Conservation (phyloP, 2,113 vertebrate genomes). For the Pelobates fuscus region DNA sequence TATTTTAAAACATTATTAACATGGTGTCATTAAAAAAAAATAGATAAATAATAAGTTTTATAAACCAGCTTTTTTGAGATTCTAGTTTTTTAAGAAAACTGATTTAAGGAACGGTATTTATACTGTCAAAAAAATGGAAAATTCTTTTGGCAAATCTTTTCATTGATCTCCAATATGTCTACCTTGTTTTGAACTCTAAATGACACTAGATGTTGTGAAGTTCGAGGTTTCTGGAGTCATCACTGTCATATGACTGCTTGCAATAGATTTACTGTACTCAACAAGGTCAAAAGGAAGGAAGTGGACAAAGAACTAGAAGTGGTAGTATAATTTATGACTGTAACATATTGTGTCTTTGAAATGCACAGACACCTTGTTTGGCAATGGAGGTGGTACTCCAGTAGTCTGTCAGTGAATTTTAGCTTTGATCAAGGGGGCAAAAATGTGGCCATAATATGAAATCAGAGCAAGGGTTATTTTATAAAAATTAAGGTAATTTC, state of each 20-base stretch:
- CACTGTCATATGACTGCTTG: not conserved
- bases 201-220: not conserved
- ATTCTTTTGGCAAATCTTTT: too few relatives aligned
- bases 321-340: not conserved
- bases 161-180: too few relatives aligned
- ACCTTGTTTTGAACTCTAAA: not conserved
- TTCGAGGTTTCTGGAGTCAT: not conserved
- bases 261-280: not conserved
- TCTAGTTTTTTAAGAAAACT: too few relatives aligned
- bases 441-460: not conserved
- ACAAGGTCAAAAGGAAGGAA: slow-evolving; percentile 22
- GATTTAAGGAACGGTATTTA: too few relatives aligned
- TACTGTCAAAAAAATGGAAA: too few relatives aligned
- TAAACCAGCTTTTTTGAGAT: too few relatives aligned
- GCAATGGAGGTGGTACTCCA: not conserved
- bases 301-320: not conserved
- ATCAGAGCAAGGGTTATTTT: not conserved
- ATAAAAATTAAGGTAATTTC: too few relatives aligned
- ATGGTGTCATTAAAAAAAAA: too few relatives aligned
- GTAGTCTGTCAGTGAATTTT: not conserved
- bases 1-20: too few relatives aligned
- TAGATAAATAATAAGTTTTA: too few relatives aligned
- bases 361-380: not conserved
- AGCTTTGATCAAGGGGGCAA: not conserved
- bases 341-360: slow-evolving; percentile 17